A percentile compares a stretch with the other conserved stretches of the same genome.
These are phyloP conservation scores for Canis aureus DNA, from an alignment of 2,113 vertebrate species.

Conservation along the genomic window DNA sequence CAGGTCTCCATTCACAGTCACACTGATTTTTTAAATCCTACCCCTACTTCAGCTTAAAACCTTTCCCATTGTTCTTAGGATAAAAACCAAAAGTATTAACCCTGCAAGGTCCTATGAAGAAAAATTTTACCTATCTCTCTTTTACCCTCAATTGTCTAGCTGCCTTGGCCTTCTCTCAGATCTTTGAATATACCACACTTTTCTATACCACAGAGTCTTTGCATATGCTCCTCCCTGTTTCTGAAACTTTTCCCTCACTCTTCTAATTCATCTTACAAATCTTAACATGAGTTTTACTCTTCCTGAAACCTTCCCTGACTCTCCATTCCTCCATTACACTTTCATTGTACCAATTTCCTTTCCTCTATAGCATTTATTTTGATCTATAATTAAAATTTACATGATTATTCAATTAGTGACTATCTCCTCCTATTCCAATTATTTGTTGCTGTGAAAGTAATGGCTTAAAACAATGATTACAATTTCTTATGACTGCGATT, in stretches of 20 bases:
- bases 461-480: background rate
- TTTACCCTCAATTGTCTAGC: background rate
- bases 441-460: background rate
- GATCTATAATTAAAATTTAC: background rate
- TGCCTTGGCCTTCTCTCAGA: background rate
- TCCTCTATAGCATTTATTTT: background rate
- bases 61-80: background rate
- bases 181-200: background rate
- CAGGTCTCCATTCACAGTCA: background rate
- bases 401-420: background rate
- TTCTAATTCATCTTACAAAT: background rate
- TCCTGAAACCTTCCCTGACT: background rate
- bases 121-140: background rate
- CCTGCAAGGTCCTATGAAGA: background rate
- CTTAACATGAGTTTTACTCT: background rate
- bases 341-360: background rate
- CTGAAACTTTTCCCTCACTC: background rate
- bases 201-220: background rate
- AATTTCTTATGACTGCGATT: background rate
- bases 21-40: background rate
- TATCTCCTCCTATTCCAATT: background rate
- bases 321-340: background rate
- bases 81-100: background rate
- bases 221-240: background rate
- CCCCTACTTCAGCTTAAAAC: background rate